Percentiles rank a stretch among this genome's conserved stretches.
Evolutionary conservation across 2,888 invertebrate species (phyloP).

Genomic region (Cephus pulcher): DNA sequence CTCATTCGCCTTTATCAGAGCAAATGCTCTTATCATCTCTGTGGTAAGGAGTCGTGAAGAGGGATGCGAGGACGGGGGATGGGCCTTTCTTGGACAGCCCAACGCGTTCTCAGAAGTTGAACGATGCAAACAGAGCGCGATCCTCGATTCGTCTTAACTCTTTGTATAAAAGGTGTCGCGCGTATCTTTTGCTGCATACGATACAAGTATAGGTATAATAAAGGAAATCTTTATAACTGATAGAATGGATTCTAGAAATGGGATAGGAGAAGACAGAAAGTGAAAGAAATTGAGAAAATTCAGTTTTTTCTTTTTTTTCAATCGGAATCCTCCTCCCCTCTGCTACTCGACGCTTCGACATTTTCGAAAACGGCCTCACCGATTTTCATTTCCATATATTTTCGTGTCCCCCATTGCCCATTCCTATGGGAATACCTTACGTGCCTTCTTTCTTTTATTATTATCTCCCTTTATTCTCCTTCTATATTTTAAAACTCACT

Average conservation of each 20-base stretch:
- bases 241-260: neutral
- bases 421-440: neutral
- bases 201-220: neutral
- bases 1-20: slow-evolving; percentile 2
- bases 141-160: neutral
- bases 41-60: neutral
- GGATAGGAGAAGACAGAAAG: neutral
- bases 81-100: neutral
- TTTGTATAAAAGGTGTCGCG: neutral
- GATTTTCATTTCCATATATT: neutral
- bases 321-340: slow-evolving; percentile 1
- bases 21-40: neutral
- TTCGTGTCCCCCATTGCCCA: neutral
- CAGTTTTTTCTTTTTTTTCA: slow-evolving; percentile 20
- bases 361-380: neutral
- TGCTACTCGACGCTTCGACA: neutral
- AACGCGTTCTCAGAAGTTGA: neutral
- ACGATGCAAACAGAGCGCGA: neutral
- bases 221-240: neutral
- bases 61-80: neutral
- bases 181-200: neutral
- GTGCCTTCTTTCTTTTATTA: slow-evolving; percentile 4
- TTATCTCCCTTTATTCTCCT: neutral
- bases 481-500: neutral
- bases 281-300: slow-evolving; percentile 5